Evolutionary conservation across 1,140 invertebrate species (phyloP).

Genomic region (Eciton burchellii): DNA sequence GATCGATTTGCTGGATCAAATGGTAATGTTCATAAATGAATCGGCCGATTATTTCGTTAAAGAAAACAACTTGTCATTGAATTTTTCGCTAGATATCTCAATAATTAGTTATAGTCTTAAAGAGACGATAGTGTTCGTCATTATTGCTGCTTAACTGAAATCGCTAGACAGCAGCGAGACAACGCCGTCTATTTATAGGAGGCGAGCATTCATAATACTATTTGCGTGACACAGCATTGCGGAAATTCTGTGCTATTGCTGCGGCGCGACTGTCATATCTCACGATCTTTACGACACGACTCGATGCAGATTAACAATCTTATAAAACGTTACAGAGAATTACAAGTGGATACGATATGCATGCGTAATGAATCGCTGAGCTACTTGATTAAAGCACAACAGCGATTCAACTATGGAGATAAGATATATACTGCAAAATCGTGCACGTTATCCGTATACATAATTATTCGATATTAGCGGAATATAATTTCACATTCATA

Average conservation of each 20-base stretch:
- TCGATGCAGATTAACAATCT: constrained; percentile 63
- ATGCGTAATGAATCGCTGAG: constrained; percentile 15
- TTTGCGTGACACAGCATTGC: constrained; percentile 65
- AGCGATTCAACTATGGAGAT: constrained; percentile 35
- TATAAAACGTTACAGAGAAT: constrained; percentile 59
- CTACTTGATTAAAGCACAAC: constrained; percentile 52
- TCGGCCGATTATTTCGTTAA: not conserved
- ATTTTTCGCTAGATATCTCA: not conserved
- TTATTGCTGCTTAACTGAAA: constrained; percentile 5
- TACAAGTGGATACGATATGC: constrained; percentile 38
- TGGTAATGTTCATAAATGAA: not conserved
- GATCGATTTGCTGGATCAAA: too few species aligned
- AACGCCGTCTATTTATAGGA: constrained; percentile 42
- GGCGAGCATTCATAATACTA: constrained; percentile 46
- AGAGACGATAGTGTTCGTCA: too few species aligned
- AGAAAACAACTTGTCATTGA: not conserved
- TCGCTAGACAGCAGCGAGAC: constrained; percentile 14
- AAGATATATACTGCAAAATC: constrained; percentile 41
- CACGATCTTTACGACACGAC: constrained; percentile 68
- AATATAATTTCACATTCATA: constrained; percentile 39
- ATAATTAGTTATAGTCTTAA: constrained; percentile 1
- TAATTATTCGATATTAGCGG: constrained; percentile 30
- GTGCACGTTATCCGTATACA: constrained; percentile 36
- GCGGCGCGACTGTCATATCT: constrained; percentile 64
- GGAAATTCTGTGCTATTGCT: constrained; percentile 44